Evolutionary conservation across 1,140 invertebrate genomes (phyloP).

Genomic region (Philotrypesis tridentata): DNA sequence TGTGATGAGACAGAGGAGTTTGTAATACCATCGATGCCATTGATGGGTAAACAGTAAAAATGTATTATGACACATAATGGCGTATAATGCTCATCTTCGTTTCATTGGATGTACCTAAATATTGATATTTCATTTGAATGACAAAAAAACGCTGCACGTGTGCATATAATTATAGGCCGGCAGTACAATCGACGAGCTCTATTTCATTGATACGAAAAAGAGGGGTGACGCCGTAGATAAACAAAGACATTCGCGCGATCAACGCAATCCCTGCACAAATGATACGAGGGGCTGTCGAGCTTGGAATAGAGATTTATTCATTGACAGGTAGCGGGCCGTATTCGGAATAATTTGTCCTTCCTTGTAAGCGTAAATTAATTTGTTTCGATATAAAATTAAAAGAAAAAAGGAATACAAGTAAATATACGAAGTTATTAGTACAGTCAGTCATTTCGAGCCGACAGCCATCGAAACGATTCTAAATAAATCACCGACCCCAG

Average conservation of each 20-base stretch:
- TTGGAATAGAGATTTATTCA: not conserved
- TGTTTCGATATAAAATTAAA: too few species aligned
- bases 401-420: too few species aligned
- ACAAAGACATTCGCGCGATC: not conserved
- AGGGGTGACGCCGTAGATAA: constrained; percentile 8
- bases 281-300: not conserved
- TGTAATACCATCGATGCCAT: too few species aligned
- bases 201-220: constrained; percentile 21
- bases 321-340: too few species aligned
- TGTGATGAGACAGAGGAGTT: too few species aligned
- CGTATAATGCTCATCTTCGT: not conserved
- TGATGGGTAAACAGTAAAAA: too few species aligned
- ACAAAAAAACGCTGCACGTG: constrained; percentile 24
- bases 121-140: constrained; percentile 33
- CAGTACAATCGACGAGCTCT: not conserved
- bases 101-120: not conserved
- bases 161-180: not conserved
- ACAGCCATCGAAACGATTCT: not conserved
- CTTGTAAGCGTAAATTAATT: too few species aligned
- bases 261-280: not conserved
- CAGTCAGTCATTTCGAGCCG: not conserved
- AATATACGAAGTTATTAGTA: not conserved
- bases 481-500: not conserved
- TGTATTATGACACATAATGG: not conserved
- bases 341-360: too few species aligned